phyloP scores from a whole-genome alignment of 2,888 invertebrate genomes.

The Siphonodentalium dalli region DNA sequence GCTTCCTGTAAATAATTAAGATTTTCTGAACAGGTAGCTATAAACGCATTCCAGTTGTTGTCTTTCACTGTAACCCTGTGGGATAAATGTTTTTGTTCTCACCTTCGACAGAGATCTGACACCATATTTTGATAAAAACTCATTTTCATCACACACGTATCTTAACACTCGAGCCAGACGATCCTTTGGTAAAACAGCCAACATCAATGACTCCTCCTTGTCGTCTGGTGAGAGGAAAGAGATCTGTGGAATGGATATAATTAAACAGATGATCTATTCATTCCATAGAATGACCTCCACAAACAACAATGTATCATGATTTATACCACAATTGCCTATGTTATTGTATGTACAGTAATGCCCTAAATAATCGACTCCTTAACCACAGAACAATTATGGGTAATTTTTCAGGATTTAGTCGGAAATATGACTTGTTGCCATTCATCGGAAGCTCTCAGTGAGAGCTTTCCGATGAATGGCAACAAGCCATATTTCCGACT shows the following conservation, averaged over 20 bases:
- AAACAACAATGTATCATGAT: background rate
- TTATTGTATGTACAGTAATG: too few relatives aligned
- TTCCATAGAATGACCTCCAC: background rate
- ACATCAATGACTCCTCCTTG: slow-evolving; percentile 38
- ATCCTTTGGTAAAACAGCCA: slow-evolving; percentile 52
- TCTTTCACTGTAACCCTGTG: background rate
- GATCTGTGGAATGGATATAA: background rate
- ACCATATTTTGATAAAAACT: slow-evolving; percentile 63
- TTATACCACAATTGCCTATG: too few relatives aligned
- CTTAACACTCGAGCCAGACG: slow-evolving; percentile 52
- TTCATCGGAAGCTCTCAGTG: too few relatives aligned
- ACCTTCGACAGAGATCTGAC: slow-evolving; percentile 64
- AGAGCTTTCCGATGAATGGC: too few relatives aligned
- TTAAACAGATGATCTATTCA: background rate
- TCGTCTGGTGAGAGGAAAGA: too few relatives aligned
- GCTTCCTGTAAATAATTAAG: too few relatives aligned
- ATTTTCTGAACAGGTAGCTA: too few relatives aligned
- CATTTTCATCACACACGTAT: slow-evolving; percentile 59
- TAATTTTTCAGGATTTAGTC: too few relatives aligned
- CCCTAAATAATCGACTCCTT: too few relatives aligned
- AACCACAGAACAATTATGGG: too few relatives aligned
- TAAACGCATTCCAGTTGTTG: background rate
- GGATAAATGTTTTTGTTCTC: background rate
- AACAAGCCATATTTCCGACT: too few relatives aligned
- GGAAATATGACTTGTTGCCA: too few relatives aligned